Evolutionary conservation across 2,797 vertebrate species (phyloP).

Genomic region (Rhinichthys osculus): DNA sequence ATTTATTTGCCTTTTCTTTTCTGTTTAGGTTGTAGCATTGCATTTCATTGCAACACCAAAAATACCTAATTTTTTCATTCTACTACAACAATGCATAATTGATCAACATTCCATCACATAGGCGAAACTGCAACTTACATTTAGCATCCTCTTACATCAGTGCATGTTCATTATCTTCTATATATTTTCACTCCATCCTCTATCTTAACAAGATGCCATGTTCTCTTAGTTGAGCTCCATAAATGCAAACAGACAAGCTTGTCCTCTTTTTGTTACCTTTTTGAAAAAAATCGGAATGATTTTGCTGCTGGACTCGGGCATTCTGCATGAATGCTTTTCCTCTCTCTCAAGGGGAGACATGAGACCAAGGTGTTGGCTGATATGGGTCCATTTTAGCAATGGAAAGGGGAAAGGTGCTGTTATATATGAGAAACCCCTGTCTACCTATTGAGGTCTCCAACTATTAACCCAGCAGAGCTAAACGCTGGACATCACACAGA

Average conservation of each 20-base stretch:
- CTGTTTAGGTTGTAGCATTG: neutral
- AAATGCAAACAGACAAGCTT: constrained; percentile 30
- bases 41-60: neutral
- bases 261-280: neutral
- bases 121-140: neutral
- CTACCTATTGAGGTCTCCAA: constrained; percentile 33
- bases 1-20: neutral
- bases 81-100: neutral
- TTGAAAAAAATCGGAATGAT: constrained; percentile 19
- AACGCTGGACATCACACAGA: constrained; percentile 50
- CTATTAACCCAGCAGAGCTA: constrained; percentile 53
- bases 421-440: constrained; percentile 35
- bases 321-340: constrained; percentile 44
- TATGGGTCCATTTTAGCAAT: constrained; percentile 35
- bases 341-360: constrained; percentile 1
- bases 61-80: neutral
- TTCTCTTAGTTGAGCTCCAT: neutral
- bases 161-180: neutral
- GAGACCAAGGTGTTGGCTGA: constrained; percentile 30
- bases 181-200: constrained; percentile 1
- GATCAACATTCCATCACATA: neutral
- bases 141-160: neutral
- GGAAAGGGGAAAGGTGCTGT: constrained; percentile 31
- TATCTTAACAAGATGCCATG: constrained; percentile 28
- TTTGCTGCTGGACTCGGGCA: constrained; percentile 22